phyloP scores from a whole-genome alignment of 2,113 vertebrate genomes.

The Bufo gargarizans region DNA sequence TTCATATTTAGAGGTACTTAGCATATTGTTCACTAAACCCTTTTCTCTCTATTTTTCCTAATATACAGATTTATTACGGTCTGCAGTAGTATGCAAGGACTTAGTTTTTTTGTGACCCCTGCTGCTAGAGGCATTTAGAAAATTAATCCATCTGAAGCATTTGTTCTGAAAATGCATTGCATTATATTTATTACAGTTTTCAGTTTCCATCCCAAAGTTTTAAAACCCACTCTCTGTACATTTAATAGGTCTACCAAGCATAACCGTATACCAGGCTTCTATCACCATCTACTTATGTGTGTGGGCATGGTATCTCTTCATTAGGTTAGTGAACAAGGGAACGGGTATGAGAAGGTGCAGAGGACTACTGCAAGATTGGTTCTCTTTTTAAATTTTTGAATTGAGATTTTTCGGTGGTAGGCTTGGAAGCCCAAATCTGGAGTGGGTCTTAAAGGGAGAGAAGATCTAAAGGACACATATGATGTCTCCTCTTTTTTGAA shows the following conservation, averaged over 20 bases:
- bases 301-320: neutral
- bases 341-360: neutral
- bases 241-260: constrained; percentile 22
- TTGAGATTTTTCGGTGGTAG: no score
- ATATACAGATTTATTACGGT: constrained; percentile 11
- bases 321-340: neutral
- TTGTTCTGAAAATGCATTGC: constrained; percentile 7
- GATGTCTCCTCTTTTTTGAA: no score
- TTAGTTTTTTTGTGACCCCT: neutral
- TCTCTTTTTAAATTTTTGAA: neutral
- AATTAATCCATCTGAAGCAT: constrained; percentile 23
- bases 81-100: neutral
- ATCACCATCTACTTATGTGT: neutral
- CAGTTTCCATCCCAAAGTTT: constrained; percentile 18
- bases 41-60: neutral
- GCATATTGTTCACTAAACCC: constrained; percentile 5
- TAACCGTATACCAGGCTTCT: neutral
- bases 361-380: neutral
- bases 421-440: no score
- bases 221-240: constrained; percentile 1
- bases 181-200: constrained; percentile 35
- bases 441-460: no score
- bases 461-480: no score
- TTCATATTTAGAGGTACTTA: constrained; percentile 30
- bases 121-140: constrained; percentile 35